These are phyloP conservation scores for Lithosia quadra DNA, from an alignment of 2,888 invertebrate species.

Conservation along the genomic window DNA sequence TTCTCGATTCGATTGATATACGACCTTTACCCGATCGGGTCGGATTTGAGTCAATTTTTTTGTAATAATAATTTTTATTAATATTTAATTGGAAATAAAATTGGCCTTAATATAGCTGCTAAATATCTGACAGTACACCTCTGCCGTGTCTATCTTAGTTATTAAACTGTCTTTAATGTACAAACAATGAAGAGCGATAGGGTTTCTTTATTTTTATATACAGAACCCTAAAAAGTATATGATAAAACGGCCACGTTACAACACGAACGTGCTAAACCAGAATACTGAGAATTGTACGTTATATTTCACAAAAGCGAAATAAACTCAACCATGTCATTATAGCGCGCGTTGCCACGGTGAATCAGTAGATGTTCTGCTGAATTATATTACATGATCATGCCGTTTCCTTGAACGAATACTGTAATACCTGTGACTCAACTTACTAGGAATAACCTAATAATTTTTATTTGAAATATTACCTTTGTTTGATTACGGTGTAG, in stretches of 20 bases:
- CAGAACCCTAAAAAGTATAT: neutral
- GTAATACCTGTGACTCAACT: conserved; percentile 22
- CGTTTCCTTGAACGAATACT: conserved; percentile 49
- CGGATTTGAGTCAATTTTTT: no score
- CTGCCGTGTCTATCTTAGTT: no score
- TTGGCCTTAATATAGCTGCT: no score
- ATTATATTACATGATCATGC: conserved; percentile 38
- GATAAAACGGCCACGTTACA: neutral
- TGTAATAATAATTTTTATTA: no score
- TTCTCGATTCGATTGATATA: no score
- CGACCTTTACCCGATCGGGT: no score
- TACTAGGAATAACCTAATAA: neutral
- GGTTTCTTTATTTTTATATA: neutral
- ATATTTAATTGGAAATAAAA: no score
- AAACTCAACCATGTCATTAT: neutral
- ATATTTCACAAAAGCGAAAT: neutral
- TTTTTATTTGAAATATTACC: neutral
- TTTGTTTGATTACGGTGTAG: neutral
- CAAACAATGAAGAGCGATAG: no score
- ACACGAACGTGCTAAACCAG: neutral
- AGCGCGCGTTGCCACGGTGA: conserved; percentile 46
- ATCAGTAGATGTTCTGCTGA: conserved; percentile 47
- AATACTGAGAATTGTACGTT: conserved; percentile 3
- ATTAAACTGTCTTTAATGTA: no score
- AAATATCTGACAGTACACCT: no score